Base-by-base conservation (phyloP, 2,113 vertebrate genomes). In the Corythaixoides concolor region DNA sequence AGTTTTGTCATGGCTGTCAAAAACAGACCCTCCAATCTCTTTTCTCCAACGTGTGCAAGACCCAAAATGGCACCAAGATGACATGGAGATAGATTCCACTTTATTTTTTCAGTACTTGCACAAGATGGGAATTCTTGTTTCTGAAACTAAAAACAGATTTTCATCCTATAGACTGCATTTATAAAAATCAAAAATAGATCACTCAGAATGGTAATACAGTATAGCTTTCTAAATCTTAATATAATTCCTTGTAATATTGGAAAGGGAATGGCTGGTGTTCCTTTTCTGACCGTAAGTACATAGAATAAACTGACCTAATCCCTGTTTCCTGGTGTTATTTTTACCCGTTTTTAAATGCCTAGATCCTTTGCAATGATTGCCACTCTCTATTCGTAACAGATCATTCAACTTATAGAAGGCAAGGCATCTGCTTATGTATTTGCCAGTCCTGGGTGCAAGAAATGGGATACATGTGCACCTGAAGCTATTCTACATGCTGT, bases 391-490 rank as follows among this genome's bases (percentile, higher is more conserved):
- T 79, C 37, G 11, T 95, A 88, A 78, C 95, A 99, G 99, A 98
- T 99, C 77, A 99, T 99, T 96, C 99, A 99, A 74, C 98, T 99
- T 30, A 98, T 99, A 90, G 99, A 99, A 97, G 99, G 99, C 56
- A 99, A 98, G 75, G 99, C 99, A 43, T 99, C 99, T 35, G 99
- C 99, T 24, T 99, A 99, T 32, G 98, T 99, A 30, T 99, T 99
- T 96, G 99, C 99, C 28, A 99, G 99, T 97, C 99, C 98, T 39
- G 99, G 99, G 5, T 99, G 99, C 97, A 99, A 99, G 95, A 99
- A 99, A 91, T 99, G 99, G 99, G 99, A 99, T 91, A 99, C 99
- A 0, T 99, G 99, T 91, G 99, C 98, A 78, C 98, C 99, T 19
- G 99, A 99, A 97, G 99, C 99, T 53, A 98, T 99, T 90, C 98